phyloP scores from a whole-genome alignment of 2,888 invertebrate genomes.

The Rhagophthalmus giganteus region DNA sequence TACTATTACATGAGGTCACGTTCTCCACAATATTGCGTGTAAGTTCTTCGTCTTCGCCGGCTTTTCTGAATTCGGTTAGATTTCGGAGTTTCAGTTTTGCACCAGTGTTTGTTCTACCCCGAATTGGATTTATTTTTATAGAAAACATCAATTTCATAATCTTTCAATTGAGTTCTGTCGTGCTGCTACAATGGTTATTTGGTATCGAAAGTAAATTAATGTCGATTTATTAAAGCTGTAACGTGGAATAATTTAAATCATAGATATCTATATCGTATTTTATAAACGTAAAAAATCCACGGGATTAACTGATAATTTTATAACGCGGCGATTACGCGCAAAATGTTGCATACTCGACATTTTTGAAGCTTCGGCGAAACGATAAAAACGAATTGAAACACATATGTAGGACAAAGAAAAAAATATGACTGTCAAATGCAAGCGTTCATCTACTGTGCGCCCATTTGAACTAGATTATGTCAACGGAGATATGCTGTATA shows the following conservation, averaged over 20 bases:
- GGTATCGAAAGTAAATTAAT: no score
- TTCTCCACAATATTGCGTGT: constrained; percentile 14
- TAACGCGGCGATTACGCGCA: constrained; percentile 11
- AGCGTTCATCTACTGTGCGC: constrained; percentile 17
- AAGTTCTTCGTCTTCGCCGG: constrained; percentile 2
- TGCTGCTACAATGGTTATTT: no score
- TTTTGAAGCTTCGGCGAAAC: constrained; percentile 18
- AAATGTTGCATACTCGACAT: constrained; percentile 11
- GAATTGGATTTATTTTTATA: background rate
- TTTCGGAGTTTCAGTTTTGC: constrained; percentile 2
- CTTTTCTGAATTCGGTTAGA: constrained; percentile 9
- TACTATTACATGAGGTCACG: constrained; percentile 12
- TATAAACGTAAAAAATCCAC: background rate
- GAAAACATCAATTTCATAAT: constrained; percentile 2
- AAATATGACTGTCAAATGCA: constrained; percentile 24
- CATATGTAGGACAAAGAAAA: constrained; percentile 19
- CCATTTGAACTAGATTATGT: constrained; percentile 23
- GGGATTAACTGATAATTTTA: constrained; percentile 6
- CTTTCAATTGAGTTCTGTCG: background rate
- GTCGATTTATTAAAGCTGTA: no score
- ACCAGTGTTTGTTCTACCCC: background rate
- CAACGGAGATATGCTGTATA: constrained; percentile 15
- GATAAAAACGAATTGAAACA: constrained; percentile 22
- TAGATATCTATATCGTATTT: no score
- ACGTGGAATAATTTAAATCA: no score